These are phyloP conservation scores for Drosophila subquinaria DNA, from an alignment of 2,888 invertebrate genomes.

Conservation along the genomic window DNA sequence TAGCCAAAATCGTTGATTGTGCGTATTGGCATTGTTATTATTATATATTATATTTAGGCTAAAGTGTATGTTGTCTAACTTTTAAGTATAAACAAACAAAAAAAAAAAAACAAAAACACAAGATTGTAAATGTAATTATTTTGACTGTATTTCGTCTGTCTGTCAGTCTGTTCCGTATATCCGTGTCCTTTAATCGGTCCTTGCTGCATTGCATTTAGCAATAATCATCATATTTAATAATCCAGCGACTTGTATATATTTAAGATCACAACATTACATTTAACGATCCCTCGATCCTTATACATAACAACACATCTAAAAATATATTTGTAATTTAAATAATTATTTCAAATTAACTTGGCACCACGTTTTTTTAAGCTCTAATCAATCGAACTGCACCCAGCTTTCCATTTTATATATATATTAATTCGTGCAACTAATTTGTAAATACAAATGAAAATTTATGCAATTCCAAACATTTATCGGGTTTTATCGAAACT, in stretches of 20 bases:
- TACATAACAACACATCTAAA: constrained; percentile 11
- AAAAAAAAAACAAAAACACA: constrained; percentile 14
- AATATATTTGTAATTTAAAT: constrained; percentile 27
- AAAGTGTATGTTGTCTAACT: constrained; percentile 76
- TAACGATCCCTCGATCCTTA: constrained; percentile 21
- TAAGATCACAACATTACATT: constrained; percentile 39
- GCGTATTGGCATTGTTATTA: constrained; percentile 61
- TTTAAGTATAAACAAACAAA: constrained; percentile 51
- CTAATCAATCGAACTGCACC: constrained; percentile 27
- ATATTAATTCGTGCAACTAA: constrained; percentile 33
- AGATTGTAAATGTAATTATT: constrained; percentile 59
- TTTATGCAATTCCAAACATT: constrained; percentile 35
- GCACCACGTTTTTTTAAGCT: constrained; percentile 30
- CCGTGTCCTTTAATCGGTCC: constrained; percentile 23
- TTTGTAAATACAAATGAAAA: constrained; percentile 28
- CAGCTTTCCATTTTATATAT: constrained; percentile 30
- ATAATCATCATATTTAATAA: constrained; percentile 39
- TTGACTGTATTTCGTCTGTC: constrained; percentile 57
- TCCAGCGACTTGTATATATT: constrained; percentile 63
- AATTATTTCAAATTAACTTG: constrained; percentile 26
- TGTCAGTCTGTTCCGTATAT: constrained; percentile 45
- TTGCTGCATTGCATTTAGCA: constrained; percentile 59
- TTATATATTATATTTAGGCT: constrained; percentile 51
- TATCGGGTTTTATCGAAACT: constrained; percentile 33
- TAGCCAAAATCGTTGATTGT: constrained; percentile 68